Evolutionary conservation across 2,113 vertebrate species (phyloP).

Genomic region (Phainopepla nitens): DNA sequence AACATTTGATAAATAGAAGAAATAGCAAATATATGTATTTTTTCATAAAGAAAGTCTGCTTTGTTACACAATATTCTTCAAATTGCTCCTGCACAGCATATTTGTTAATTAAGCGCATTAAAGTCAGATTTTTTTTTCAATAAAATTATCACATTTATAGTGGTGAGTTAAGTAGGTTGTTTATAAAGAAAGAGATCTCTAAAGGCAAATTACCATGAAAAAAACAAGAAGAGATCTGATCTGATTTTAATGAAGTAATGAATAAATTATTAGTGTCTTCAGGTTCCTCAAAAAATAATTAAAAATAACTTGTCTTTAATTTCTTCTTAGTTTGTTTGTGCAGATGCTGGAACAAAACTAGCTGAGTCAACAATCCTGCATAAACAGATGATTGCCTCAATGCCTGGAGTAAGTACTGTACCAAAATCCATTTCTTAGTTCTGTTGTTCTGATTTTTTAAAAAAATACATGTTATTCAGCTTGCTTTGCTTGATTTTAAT

Average conservation of each 20-base stretch:
- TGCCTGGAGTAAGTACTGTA: slow-evolving; percentile 87
- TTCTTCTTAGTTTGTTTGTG: slow-evolving; percentile 91
- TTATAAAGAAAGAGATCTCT: neutral
- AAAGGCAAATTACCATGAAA: neutral
- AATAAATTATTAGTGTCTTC: slow-evolving; percentile 35
- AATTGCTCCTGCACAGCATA: neutral
- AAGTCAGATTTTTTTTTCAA: neutral
- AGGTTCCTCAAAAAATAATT: slow-evolving; percentile 42
- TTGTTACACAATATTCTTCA: neutral
- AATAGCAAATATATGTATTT: neutral
- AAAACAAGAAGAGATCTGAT: slow-evolving; percentile 13
- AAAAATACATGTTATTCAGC: neutral
- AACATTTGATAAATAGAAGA: neutral
- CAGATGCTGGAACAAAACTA: slow-evolving; percentile 93
- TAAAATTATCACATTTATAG: neutral
- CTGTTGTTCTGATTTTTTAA: neutral
- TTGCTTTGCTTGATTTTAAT: neutral
- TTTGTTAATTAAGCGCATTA: neutral
- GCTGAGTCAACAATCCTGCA: slow-evolving; percentile 96
- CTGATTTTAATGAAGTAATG: slow-evolving; percentile 25
- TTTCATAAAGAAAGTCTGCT: neutral
- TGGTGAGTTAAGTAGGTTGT: neutral
- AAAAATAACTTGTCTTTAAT: slow-evolving; percentile 52
- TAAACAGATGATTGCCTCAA: slow-evolving; percentile 94
- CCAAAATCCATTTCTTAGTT: neutral